phyloP scores from a whole-genome alignment of 2,888 invertebrate species.

The Cephalotes varians region DNA sequence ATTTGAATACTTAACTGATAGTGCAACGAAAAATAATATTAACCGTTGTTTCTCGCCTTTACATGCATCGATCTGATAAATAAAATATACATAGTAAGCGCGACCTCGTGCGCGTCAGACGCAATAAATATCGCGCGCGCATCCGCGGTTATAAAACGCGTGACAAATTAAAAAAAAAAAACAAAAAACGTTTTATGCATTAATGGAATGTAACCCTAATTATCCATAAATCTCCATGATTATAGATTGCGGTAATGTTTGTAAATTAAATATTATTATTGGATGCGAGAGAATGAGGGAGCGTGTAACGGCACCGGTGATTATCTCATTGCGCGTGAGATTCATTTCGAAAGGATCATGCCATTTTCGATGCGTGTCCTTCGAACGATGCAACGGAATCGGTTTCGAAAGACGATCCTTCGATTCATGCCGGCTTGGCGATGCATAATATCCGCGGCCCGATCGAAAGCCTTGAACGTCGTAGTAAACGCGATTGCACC shows the following conservation, averaged over 20 bases:
- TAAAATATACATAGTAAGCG: slow-evolving; percentile 27
- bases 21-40: slow-evolving; percentile 42
- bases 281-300: neutral
- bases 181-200: neutral
- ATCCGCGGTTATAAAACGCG: neutral
- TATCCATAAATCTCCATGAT: slow-evolving; percentile 20
- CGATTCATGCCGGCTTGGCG: slow-evolving; percentile 1
- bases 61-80: slow-evolving; percentile 33
- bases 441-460: slow-evolving; percentile 17
- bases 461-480: slow-evolving; percentile 47
- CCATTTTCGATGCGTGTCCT: slow-evolving; percentile 42
- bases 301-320: neutral
- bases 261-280: slow-evolving; percentile 33
- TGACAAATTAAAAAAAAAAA: neutral
- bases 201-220: slow-evolving; percentile 11
- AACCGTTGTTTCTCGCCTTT: slow-evolving; percentile 24
- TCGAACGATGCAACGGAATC: slow-evolving; percentile 18
- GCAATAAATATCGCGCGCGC: slow-evolving; percentile 13
- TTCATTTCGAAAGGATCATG: slow-evolving; percentile 46
- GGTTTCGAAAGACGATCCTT: slow-evolving; percentile 41
- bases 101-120: neutral
- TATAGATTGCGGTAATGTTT: slow-evolving; percentile 1
- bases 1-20: slow-evolving; percentile 37
- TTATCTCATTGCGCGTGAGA: slow-evolving; percentile 19
- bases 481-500: slow-evolving; percentile 47